Conservation (phyloP, 1,140 invertebrate species). For the Cephus cinctus region DNA sequence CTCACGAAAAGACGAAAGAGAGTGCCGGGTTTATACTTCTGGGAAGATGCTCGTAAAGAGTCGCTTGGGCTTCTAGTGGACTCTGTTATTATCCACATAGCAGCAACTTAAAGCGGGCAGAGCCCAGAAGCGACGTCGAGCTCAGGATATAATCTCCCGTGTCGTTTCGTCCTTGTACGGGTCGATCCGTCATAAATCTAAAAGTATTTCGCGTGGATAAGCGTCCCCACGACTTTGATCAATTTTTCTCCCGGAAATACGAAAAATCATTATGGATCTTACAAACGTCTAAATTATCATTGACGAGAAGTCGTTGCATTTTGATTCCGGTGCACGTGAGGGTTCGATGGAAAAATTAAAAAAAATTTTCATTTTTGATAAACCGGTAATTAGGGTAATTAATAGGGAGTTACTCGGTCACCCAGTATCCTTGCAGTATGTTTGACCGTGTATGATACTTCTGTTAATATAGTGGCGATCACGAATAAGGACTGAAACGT, state of each 20-base stretch:
- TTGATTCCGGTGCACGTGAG: background rate
- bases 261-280: too few relatives aligned
- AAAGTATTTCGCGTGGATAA: too few relatives aligned
- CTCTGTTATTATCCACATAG: conserved; percentile 51
- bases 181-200: background rate
- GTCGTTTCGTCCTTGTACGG: conserved; percentile 35
- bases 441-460: too few relatives aligned
- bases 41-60: conserved; percentile 54
- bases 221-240: too few relatives aligned
- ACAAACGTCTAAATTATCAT: too few relatives aligned
- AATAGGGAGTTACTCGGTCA: conserved; percentile 35
- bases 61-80: conserved; percentile 40
- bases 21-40: conserved; percentile 50
- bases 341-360: conserved; percentile 8
- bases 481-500: conserved; percentile 44
- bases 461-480: conserved; percentile 44
- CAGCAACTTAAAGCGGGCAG: conserved; percentile 38
- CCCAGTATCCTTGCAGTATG: conserved; percentile 34
- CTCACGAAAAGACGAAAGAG: background rate
- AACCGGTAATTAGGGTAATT: conserved; percentile 10
- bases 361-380: too few relatives aligned
- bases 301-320: too few relatives aligned
- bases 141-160: conserved; percentile 44
- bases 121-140: conserved; percentile 33
- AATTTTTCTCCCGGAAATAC: too few relatives aligned